Percentiles rank a stretch among this genome's conserved stretches.
phyloP scores from a whole-genome alignment of 1,140 invertebrate species.

The Halictus rubicundus region DNA sequence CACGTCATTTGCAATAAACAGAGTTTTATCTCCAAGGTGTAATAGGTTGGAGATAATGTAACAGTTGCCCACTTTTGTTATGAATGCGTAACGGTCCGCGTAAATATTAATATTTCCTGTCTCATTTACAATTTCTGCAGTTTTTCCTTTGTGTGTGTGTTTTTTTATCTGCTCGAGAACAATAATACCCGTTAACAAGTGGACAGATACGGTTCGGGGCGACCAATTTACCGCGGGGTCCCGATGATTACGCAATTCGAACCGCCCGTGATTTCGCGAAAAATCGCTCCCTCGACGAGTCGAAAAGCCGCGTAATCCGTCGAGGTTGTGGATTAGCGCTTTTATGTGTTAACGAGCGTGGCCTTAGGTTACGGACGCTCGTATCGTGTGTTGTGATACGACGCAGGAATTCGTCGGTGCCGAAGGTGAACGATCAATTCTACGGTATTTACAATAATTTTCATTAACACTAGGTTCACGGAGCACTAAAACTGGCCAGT shows the following conservation, averaged over 20 bases:
- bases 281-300: background rate
- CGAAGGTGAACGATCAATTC: background rate
- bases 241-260: background rate
- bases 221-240: constrained; percentile 2
- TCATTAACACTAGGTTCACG: too few species aligned
- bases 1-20: too few species aligned
- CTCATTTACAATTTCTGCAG: too few species aligned
- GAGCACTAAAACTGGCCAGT: too few species aligned
- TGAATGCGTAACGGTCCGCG: too few species aligned
- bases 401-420: background rate
- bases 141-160: too few species aligned
- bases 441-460: too few species aligned
- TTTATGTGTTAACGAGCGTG: constrained; percentile 9
- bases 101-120: too few species aligned
- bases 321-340: constrained; percentile 1
- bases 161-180: background rate
- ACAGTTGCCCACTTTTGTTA: too few species aligned
- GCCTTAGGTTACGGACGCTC: background rate
- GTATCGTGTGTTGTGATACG: constrained; percentile 3
- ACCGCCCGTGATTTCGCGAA: background rate
- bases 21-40: too few species aligned
- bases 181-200: background rate
- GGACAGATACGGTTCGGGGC: background rate
- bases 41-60: too few species aligned
- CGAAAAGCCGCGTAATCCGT: background rate